These are phyloP conservation scores for Palloptera scutellata DNA, from an alignment of 2,888 invertebrate genomes.

Conservation along the genomic window DNA sequence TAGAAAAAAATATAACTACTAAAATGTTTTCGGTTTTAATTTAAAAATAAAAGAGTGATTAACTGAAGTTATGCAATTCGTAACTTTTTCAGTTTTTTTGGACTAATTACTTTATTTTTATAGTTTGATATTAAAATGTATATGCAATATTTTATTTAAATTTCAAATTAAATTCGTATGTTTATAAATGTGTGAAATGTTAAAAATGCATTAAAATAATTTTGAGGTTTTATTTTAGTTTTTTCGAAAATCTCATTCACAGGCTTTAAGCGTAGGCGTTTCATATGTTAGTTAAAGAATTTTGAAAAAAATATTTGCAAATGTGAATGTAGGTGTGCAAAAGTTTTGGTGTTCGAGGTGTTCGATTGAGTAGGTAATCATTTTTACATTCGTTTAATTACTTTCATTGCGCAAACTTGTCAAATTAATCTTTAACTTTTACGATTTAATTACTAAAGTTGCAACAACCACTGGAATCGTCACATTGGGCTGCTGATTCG, in stretches of 20 bases:
- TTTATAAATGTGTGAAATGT: neutral
- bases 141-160: constrained; percentile 11
- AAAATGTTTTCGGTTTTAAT: too few relatives aligned
- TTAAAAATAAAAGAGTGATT: too few relatives aligned
- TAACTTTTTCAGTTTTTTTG: too few relatives aligned
- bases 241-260: constrained; percentile 26
- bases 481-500: too few relatives aligned
- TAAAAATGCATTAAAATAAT: neutral
- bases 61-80: too few relatives aligned
- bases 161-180: neutral
- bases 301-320: constrained; percentile 10
- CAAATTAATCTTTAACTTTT: neutral
- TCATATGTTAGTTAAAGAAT: too few relatives aligned
- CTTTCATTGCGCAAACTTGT: neutral
- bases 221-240: neutral
- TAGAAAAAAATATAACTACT: too few relatives aligned
- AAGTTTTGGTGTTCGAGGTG: too few relatives aligned
- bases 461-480: too few relatives aligned
- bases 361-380: too few relatives aligned
- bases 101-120: neutral
- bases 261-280: constrained; percentile 27
- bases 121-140: constrained; percentile 13
- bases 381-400: constrained; percentile 10
- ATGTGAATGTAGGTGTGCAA: neutral
- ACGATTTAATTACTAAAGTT: too few relatives aligned